Conservation (phyloP, 2,888 invertebrate species). For the Alcis repandata region DNA sequence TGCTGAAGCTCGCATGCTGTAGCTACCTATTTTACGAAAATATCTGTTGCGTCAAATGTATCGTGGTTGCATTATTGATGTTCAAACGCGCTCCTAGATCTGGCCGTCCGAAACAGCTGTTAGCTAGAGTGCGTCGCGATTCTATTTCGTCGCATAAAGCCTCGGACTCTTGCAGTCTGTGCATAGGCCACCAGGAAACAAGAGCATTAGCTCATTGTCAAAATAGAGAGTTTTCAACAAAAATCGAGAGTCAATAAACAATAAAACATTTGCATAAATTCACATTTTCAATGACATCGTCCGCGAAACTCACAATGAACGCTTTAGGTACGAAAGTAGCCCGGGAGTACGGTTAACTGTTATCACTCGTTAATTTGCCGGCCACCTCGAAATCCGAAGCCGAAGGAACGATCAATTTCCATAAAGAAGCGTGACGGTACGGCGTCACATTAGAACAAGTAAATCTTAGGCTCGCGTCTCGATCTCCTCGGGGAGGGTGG, state of each 20-base stretch:
- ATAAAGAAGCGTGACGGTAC: conserved; percentile 57
- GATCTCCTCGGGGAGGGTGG: conserved; percentile 90
- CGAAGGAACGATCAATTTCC: conserved; percentile 21
- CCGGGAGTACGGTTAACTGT: conserved; percentile 35
- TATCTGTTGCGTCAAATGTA: too few relatives aligned
- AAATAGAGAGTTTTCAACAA: conserved; percentile 35
- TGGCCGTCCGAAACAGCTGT: too few relatives aligned
- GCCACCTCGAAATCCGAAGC: conserved; percentile 26
- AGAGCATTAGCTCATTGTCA: conserved; percentile 48
- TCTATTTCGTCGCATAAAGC: background rate
- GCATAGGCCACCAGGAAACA: conserved; percentile 30
- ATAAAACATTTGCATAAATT: conserved; percentile 61
- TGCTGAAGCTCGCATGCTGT: too few relatives aligned
- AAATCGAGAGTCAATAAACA: conserved; percentile 53
- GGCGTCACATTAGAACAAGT: conserved; percentile 52
- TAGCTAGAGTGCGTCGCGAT: background rate
- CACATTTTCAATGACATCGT: conserved; percentile 46
- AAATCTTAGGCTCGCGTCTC: conserved; percentile 73
- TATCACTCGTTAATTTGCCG: conserved; percentile 44
- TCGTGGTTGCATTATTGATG: too few relatives aligned
- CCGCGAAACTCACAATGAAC: conserved; percentile 35
- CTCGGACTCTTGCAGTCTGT: background rate
- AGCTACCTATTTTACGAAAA: too few relatives aligned
- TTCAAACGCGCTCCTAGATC: too few relatives aligned
- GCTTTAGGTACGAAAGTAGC: conserved; percentile 49